These are phyloP conservation scores for Takifugu bimaculatus DNA, from an alignment of 2,113 vertebrate species.

Conservation along the genomic window DNA sequence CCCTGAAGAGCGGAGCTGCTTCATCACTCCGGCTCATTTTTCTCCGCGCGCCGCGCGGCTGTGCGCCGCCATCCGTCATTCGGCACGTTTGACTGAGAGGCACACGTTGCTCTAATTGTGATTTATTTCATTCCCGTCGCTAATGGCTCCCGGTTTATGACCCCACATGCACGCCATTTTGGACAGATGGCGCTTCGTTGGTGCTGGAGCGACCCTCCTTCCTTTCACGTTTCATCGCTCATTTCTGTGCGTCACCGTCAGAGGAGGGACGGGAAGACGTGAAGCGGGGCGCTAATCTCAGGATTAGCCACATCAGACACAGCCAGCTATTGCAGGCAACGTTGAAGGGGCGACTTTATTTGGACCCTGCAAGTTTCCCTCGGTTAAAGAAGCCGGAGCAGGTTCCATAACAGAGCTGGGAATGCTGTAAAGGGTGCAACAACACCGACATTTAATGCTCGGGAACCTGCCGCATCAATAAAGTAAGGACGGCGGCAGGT, in stretches of 20 bases:
- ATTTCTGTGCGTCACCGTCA: slow-evolving; percentile 83
- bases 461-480: too few relatives aligned
- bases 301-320: too few relatives aligned
- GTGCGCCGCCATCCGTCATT: slow-evolving; percentile 25
- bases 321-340: slow-evolving; percentile 20
- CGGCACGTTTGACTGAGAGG: slow-evolving; percentile 62
- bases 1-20: slow-evolving; percentile 60
- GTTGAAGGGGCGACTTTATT: slow-evolving; percentile 8
- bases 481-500: too few relatives aligned
- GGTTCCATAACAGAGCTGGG: not conserved
- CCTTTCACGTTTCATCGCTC: slow-evolving; percentile 62
- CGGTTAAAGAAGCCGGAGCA: too few relatives aligned
- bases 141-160: slow-evolving; percentile 73
- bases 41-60: not conserved
- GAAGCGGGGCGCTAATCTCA: too few relatives aligned
- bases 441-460: too few relatives aligned
- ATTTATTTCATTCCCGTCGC: slow-evolving; percentile 66
- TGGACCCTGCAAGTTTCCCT: too few relatives aligned
- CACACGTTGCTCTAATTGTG: slow-evolving; percentile 73
- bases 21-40: slow-evolving; percentile 42
- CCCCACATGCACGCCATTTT: slow-evolving; percentile 62
- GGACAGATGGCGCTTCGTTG: slow-evolving; percentile 70
- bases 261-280: slow-evolving; percentile 27
- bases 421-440: too few relatives aligned
- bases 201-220: slow-evolving; percentile 23